These are phyloP conservation scores for Dasypolia templi DNA, from an alignment of 2,888 invertebrate genomes.

Conservation along the genomic window DNA sequence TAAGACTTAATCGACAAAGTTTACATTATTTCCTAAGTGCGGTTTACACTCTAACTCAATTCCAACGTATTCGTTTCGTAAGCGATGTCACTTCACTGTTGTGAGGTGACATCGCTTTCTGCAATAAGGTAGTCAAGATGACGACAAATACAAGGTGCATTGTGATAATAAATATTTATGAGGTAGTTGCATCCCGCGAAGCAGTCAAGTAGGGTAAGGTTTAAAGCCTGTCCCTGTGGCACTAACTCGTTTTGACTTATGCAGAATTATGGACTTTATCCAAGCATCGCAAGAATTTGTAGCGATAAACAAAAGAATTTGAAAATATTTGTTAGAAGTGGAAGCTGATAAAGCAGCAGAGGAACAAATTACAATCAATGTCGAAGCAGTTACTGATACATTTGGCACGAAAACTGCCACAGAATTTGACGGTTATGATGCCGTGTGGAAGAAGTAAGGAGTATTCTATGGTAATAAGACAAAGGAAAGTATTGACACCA, in stretches of 20 bases:
- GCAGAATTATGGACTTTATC: conserved; percentile 8
- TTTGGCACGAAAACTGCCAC: neutral
- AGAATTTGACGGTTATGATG: neutral
- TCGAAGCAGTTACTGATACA: neutral
- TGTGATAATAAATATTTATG: conserved; percentile 53
- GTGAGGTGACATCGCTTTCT: conserved; percentile 42
- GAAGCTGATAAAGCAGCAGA: neutral
- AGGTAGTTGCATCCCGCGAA: conserved; percentile 31
- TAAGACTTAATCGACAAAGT: conserved; percentile 57
- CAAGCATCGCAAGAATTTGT: neutral
- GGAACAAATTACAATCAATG: neutral
- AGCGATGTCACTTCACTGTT: too few relatives aligned
- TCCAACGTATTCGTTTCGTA: conserved; percentile 46
- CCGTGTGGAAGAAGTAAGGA: too few relatives aligned
- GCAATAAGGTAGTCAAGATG: conserved; percentile 49
- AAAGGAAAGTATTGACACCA: neutral
- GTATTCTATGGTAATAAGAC: neutral
- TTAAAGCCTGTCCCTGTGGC: conserved; percentile 19
- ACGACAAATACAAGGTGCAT: conserved; percentile 41
- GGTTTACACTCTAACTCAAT: conserved; percentile 47
- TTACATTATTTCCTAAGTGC: conserved; percentile 55
- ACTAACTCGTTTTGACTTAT: conserved; percentile 33
- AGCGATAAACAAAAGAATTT: conserved; percentile 4
- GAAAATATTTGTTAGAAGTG: neutral
- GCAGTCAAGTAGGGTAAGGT: conserved; percentile 33